Base-by-base conservation (phyloP, 1,140 invertebrate species). In the Drosophila pachea region DNA sequence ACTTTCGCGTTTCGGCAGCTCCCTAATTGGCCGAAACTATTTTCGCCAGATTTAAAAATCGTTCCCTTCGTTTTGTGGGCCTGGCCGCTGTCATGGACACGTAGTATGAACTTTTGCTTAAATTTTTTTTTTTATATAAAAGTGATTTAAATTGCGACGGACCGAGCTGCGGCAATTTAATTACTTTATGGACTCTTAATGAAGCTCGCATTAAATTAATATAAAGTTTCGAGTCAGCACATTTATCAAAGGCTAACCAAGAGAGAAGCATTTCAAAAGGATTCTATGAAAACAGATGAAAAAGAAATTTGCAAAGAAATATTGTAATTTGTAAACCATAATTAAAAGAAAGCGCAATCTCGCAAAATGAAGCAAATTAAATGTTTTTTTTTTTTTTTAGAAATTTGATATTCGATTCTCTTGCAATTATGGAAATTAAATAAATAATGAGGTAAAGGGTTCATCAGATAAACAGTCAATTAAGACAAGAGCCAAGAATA, bases 101-200 rank as follows among this genome's bases (percentile, higher is more conserved):
- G 48, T 35, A 33, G 8, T 4, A 5, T 11, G 14, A 49, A 40
- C 31, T 53, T 33, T 53, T 31, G 38, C 53, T 62, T 45, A 14
- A 40, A 11, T 43, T 62, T 40, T 52, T 33, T 43, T 62, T 40
- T 52, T 33, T 16, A 56, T 22, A 42, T 42, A 56, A 14, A 56
- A 16, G 45, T 45, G 33, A 56, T 43, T 43, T 12, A 22, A 22
- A 35, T 14, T 62, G 33, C 29, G 11, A 22, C 22, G 11, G 14
- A 35, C 29, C 22, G 45, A 31, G 14, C 9, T 33, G 49, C 32
- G 2, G 55, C 42, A 65, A 73, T 77, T 77, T 64, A 77, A 77
- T 77, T 73, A 77, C 74, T 77, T 66, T 71, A 76, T 77, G 35
- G 60, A 71, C 50, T 59, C 43, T 47, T 61, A 60, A 64, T 63